Base-by-base conservation (phyloP, 1,140 invertebrate genomes). In the Zelostemma sp. region DNA sequence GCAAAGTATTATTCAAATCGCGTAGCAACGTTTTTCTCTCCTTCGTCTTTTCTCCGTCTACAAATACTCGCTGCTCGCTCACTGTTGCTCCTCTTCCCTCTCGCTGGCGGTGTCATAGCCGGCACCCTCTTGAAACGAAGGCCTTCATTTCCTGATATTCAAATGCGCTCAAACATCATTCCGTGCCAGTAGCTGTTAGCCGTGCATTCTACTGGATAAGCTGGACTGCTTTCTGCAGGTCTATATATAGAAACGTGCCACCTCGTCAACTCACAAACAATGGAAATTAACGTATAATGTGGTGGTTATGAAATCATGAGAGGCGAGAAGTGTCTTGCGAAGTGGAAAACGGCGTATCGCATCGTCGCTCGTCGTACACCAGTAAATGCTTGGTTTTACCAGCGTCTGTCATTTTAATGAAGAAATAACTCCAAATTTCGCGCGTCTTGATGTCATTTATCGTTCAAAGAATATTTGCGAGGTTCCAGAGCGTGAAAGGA, bases 91-190 rank as follows among this genome's bases (percentile, higher is more conserved):
- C 12, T 51, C 41, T 8, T 25, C 21, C n/a, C 12, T 14, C 35
- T 11, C 35, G 17, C 63, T n/a, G 6, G 21, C 18, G n/a, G 21
- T 12, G 19, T 48, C 46, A 48, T 48, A 25, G 46, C 46, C 46
- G 9, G 46, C 21, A n/a, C 53, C 48, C 69, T 64, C 55, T 56
- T 71, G 79, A 67, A 77, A 80, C 74, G 69, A 72, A 75, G 77
- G 75, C 79, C 79, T 83, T 83, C 80, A 83, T 83, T 82, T 83
- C 81, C 80, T 78, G 80, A 81, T 83, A 82, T 83, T 83, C 80
- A 83, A 83, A 83, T 83, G 78, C 68, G 78, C 45, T 82, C 78
- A 82, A 83, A 80, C 78, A 83, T 82, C 80, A 79, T 81, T 75
- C 70, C 47, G 21, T 60, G 46, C 64, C 64, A 55, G 49, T 45